These are phyloP conservation scores for Drosophila bocki DNA, from an alignment of 1,140 invertebrate species.

Conservation along the genomic window DNA sequence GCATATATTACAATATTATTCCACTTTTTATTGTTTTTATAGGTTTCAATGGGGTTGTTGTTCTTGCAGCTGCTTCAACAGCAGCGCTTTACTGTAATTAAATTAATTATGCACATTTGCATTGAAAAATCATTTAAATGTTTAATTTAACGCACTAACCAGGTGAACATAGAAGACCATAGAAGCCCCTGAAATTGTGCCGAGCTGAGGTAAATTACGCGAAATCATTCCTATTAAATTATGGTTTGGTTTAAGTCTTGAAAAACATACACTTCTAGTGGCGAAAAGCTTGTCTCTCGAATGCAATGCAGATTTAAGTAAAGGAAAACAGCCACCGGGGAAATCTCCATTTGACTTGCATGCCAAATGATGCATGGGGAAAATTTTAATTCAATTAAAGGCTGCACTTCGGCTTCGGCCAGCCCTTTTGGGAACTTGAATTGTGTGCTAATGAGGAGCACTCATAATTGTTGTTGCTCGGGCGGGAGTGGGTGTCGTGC, in stretches of 20 bases:
- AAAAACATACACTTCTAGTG: background rate
- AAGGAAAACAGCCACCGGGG: background rate
- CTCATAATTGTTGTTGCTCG: constrained; percentile 39
- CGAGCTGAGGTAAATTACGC: constrained; percentile 32
- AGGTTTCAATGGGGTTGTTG: constrained; percentile 17
- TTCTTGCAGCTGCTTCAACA: constrained; percentile 12
- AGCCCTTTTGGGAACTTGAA: constrained; percentile 30
- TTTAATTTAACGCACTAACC: constrained; percentile 65
- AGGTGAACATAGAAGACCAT: constrained; percentile 1
- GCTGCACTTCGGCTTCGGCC: constrained; percentile 22
- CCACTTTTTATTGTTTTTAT: constrained; percentile 46
- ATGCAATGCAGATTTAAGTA: background rate
- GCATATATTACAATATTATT: constrained; percentile 47
- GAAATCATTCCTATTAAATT: constrained; percentile 25
- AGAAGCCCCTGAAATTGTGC: background rate
- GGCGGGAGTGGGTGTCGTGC: constrained; percentile 53
- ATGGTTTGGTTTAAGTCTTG: background rate
- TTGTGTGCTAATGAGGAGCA: constrained; percentile 56
- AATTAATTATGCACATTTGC: constrained; percentile 80
- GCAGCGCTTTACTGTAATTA: constrained; percentile 68
- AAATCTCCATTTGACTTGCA: background rate
- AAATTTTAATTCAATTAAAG: constrained; percentile 41
- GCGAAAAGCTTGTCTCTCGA: background rate
- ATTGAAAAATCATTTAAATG: constrained; percentile 77
- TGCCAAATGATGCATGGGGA: constrained; percentile 1